These are phyloP conservation scores for Oncorhynchus mykiss DNA, from an alignment of 2,113 vertebrate species.

Conservation along the genomic window DNA sequence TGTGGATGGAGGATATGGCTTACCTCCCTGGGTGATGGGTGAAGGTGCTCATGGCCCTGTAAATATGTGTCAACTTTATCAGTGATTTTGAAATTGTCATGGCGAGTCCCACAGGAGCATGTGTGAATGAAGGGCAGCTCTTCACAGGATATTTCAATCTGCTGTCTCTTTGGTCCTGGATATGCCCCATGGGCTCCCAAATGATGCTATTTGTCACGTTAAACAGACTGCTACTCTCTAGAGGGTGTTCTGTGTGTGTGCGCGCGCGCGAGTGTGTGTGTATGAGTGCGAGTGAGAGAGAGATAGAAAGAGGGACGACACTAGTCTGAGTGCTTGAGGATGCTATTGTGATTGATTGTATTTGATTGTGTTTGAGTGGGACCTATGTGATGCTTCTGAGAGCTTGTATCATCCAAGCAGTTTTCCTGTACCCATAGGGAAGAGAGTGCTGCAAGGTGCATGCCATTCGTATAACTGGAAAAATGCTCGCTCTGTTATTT, in stretches of 20 bases:
- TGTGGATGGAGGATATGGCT: slow-evolving; percentile 4
- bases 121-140: slow-evolving; percentile 1
- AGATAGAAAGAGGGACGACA: slow-evolving; percentile 27
- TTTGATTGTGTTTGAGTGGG: slow-evolving; percentile 72
- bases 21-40: not conserved
- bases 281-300: not conserved
- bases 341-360: slow-evolving; percentile 59
- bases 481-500: no score
- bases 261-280: not conserved
- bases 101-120: slow-evolving; percentile 21
- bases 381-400: slow-evolving; percentile 46
- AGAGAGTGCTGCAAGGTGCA: not conserved
- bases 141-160: slow-evolving; percentile 1
- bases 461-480: not conserved
- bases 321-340: slow-evolving; percentile 44
- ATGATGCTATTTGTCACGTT: slow-evolving; percentile 35
- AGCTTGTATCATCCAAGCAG: slow-evolving; percentile 61
- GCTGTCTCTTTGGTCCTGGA: slow-evolving; percentile 6
- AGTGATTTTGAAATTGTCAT: slow-evolving; percentile 26
- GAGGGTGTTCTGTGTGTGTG: slow-evolving; percentile 15
- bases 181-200: slow-evolving; percentile 9
- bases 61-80: slow-evolving; percentile 33
- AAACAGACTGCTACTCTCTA: slow-evolving; percentile 32
- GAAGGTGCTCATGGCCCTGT: slow-evolving; percentile 6
- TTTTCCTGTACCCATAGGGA: slow-evolving; percentile 29